Evolutionary conservation across 2,888 invertebrate genomes (phyloP).

Genomic region (Macrophya alboannulata): DNA sequence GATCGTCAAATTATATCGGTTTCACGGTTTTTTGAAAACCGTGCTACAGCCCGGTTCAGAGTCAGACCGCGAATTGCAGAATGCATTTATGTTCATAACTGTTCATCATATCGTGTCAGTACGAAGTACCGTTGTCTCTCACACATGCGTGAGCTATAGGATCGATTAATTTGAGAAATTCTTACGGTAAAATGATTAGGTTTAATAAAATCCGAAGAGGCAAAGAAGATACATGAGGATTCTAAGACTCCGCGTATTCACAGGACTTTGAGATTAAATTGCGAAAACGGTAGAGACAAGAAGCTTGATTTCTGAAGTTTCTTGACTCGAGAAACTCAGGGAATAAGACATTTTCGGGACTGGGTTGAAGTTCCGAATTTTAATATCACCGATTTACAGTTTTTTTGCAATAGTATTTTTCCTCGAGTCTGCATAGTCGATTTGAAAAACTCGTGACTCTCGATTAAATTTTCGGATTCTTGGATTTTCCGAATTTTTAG

Average conservation of each 20-base stretch:
- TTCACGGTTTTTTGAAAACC: not conserved
- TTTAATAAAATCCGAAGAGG: not conserved
- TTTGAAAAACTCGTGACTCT: too few species aligned
- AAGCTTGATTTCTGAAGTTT: not conserved
- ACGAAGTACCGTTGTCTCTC: conserved; percentile 5
- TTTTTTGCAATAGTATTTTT: too few species aligned
- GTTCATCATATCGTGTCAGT: conserved; percentile 12
- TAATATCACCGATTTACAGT: too few species aligned
- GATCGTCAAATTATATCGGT: not conserved
- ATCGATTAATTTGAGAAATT: not conserved
- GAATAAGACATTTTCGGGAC: not conserved
- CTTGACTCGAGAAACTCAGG: not conserved
- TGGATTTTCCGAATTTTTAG: too few species aligned
- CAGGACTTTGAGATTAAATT: not conserved
- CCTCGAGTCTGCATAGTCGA: too few species aligned
- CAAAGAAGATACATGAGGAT: not conserved
- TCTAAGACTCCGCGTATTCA: not conserved
- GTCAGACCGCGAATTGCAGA: not conserved
- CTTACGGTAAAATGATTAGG: not conserved
- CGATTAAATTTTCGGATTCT: too few species aligned
- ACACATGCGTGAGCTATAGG: not conserved
- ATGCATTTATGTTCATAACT: not conserved
- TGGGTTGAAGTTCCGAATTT: too few species aligned
- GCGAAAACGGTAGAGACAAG: not conserved
- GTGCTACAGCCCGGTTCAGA: not conserved